A percentile compares a stretch with the other conserved stretches of the same genome.
Evolutionary conservation across 2,888 invertebrate genomes (phyloP).

Genomic region (Nyleta sp.): DNA sequence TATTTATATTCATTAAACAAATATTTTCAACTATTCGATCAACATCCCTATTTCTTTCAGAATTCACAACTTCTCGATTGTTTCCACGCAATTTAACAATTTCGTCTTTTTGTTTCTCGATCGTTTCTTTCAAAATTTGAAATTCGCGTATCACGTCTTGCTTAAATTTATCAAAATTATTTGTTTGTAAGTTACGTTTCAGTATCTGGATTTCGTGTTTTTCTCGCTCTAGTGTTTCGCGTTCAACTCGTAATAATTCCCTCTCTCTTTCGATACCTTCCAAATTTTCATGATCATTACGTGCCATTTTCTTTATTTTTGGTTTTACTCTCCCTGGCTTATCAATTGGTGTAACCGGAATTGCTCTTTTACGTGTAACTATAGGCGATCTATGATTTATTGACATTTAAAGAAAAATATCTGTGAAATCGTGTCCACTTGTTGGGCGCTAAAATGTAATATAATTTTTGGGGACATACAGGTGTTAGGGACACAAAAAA

Average conservation of each 20-base stretch:
- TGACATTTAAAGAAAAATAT: background rate
- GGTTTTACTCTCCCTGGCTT: background rate
- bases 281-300: background rate
- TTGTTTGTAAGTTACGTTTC: background rate
- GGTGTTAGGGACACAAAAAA: too few species aligned
- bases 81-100: background rate
- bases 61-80: background rate
- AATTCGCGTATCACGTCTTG: background rate
- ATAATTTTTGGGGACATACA: too few species aligned
- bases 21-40: background rate
- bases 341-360: background rate
- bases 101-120: background rate
- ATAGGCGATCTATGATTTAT: background rate
- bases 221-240: background rate
- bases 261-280: background rate
- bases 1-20: constrained; percentile 11
- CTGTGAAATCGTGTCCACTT: background rate
- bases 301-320: background rate
- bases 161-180: background rate
- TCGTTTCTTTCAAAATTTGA: background rate
- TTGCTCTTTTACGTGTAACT: background rate
- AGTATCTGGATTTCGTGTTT: background rate
- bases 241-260: background rate
- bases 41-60: background rate
- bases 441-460: constrained; percentile 18